Evolutionary conservation across 2,888 invertebrate genomes (phyloP), one percentile per base, ranked within the genome.

Genomic region (Celastrina argiolus): DNA sequence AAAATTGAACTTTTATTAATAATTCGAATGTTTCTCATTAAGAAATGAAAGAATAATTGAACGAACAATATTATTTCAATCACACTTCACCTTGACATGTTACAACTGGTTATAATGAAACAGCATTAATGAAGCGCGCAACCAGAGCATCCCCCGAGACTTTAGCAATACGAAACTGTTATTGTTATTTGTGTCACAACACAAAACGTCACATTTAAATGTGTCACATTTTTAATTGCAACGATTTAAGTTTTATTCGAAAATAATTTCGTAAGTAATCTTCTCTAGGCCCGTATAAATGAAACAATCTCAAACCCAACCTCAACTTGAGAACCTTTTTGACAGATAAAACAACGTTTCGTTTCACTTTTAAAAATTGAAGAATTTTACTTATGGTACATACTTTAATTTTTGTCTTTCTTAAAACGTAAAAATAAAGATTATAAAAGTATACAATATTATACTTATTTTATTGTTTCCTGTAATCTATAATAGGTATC

Each of bases 91-190:
- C 68, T 70, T 68, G 70, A 64, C 68, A 64, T 34, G 28, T 39
- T 34, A 28, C 6, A 56, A 67, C 68, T 56, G 28, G 63, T 51
- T 45, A 51, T 31, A 66, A 59, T 64, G 61, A 68, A 69, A 66
- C 67, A 70, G 64, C 61, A 31, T 64, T 71, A 68, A 68, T 67
- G 67, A 61, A 71, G 67, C 72, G 69, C 68, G 69, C 26, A 69
- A 66, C 71, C 63, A 66, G 69, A 58, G 56, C 68, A 69, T 70
- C 72, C 71, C 72, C 58, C 51, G 72, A 69, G 72, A 67, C 63
- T 72, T 70, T 72, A 64, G 70, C 69, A 74, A 73, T 51, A 51
- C 51, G 51, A 26, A 31, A 34, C 16, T 59, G 59, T 36, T 59
- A 51, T 51, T 51, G 51, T 31, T 34, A 59, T 34, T 34, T 31